Evolutionary conservation across 2,888 invertebrate species (phyloP).

Genomic region (Rhagonycha fulva): DNA sequence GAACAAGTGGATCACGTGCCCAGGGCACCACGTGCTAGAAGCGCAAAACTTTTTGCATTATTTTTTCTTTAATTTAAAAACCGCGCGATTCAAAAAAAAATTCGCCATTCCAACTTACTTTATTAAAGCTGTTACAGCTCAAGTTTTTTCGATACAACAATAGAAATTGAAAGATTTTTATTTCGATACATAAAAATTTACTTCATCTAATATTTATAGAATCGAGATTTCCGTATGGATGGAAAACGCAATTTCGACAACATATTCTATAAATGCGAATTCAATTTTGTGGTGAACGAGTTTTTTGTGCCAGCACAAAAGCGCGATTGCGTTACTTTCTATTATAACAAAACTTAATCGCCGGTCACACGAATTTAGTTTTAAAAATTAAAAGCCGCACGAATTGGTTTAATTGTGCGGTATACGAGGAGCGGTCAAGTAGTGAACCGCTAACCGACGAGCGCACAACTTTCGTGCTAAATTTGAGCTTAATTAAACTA

Average conservation of each 20-base stretch:
- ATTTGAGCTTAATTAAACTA: not conserved
- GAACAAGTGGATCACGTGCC: not conserved
- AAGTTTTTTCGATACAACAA: not conserved
- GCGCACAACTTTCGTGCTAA: not conserved
- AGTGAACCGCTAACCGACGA: not conserved
- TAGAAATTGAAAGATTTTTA: not conserved
- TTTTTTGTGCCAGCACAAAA: not conserved
- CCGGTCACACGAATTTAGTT: not conserved
- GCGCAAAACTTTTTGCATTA: not conserved
- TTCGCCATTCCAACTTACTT: not conserved
- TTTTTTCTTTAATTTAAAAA: not conserved
- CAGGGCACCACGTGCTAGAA: not conserved
- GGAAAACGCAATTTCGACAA: slow-evolving; percentile 3
- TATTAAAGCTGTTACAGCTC: not conserved
- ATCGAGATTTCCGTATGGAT: not conserved
- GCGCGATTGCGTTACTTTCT: not conserved
- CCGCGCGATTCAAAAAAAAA: not conserved
- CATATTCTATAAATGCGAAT: slow-evolving; percentile 4
- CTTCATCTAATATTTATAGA: not conserved
- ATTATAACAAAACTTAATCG: not conserved
- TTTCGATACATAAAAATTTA: not conserved
- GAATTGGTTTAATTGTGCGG: too few species aligned
- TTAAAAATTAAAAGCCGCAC: not conserved
- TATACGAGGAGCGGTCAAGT: not conserved
- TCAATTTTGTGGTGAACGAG: slow-evolving; percentile 1